Evolutionary conservation across 1,140 invertebrate species (phyloP), one percentile per base, ranked within the genome.

Genomic region (Drosophila rufa): DNA sequence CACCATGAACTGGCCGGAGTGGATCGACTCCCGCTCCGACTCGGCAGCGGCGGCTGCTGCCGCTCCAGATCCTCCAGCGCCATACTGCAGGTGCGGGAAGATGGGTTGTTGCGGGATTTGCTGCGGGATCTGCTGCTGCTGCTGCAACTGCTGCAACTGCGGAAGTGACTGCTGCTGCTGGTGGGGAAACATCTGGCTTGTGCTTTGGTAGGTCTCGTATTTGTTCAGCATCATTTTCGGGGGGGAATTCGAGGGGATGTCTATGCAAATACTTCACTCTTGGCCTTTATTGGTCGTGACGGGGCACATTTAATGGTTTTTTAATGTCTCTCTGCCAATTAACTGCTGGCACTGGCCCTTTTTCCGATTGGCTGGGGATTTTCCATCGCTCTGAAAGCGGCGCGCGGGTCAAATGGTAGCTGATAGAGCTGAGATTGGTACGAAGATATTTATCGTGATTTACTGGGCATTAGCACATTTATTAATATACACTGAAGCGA

Each of bases 1-100:
- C 45, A 99, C 96, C 98, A 99, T 99, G 93, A 99, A 99, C 93
- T 99, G 98, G 22, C 98, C 98, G 82, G 98, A 99, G 93, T 99
- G 98, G 83, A 99, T 99, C 2, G 96, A 95, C 93, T 98, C 97
- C 22, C 93, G 74, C 36, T 91, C 91, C 9, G 91, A 90, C 45
- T 89, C 36, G 77, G 51, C 62, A 80, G 76, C 81, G 12, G 85
- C 61, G 4, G 84, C 36, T 5, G 70, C 48, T 53, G 40, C 50
- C 45, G 47, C 47, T 15, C 36, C 45, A 38, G 38, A 4, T 7
- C 40, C 50, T 15, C 33, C 69, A 2, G 36, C 7, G n/a, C 53
- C 60, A 38, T 89, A 89, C 15, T 86, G 79, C 42, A 82, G 42
- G 25, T 65, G 83, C 7, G 76, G 79, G 17, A 87, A 69, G 73